phyloP scores from a whole-genome alignment of 1,140 invertebrate species.

The Pseudomyrmex sp. region DNA sequence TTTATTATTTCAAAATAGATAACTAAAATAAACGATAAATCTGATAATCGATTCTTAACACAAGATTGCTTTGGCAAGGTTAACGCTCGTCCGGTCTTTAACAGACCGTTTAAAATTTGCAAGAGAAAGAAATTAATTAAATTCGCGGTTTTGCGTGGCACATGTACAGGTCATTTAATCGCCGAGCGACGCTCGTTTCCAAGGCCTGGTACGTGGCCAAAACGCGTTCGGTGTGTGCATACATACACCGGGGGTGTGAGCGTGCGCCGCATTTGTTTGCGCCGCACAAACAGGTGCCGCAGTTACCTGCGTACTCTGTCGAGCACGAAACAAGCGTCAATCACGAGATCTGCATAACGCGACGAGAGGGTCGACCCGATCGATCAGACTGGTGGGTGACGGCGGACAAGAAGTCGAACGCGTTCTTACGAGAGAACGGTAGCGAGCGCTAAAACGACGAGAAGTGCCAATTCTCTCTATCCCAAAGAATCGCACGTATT shows the following conservation, averaged over 20 bases:
- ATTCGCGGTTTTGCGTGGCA: slow-evolving; percentile 18
- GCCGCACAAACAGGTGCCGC: slow-evolving; percentile 75
- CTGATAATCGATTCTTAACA: neutral
- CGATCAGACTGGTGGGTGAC: slow-evolving; percentile 11
- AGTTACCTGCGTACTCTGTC: slow-evolving; percentile 56
- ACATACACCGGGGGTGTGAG: neutral
- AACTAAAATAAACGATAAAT: neutral
- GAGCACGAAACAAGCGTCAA: slow-evolving; percentile 64
- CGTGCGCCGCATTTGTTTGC: slow-evolving; percentile 74
- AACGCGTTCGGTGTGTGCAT: slow-evolving; percentile 22
- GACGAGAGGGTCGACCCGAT: slow-evolving; percentile 44
- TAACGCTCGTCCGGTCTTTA: neutral
- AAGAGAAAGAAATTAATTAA: slow-evolving; percentile 63
- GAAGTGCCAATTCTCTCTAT: slow-evolving; percentile 27
- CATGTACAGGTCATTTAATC: slow-evolving; percentile 61
- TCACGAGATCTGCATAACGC: slow-evolving; percentile 53
- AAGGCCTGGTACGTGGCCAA: slow-evolving; percentile 22
- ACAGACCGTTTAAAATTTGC: neutral
- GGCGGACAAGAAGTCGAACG: neutral
- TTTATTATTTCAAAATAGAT: too few relatives aligned
- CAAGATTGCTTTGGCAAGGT: neutral
- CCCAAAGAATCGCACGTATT: slow-evolving; percentile 42
- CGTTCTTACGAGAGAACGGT: slow-evolving; percentile 10
- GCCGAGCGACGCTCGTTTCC: slow-evolving; percentile 39
- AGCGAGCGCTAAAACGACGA: neutral